Percentiles rank a stretch among this genome's conserved stretches.
These are phyloP conservation scores for Myxocyprinus asiaticus DNA, from an alignment of 2,113 vertebrate species.

Conservation along the genomic window DNA sequence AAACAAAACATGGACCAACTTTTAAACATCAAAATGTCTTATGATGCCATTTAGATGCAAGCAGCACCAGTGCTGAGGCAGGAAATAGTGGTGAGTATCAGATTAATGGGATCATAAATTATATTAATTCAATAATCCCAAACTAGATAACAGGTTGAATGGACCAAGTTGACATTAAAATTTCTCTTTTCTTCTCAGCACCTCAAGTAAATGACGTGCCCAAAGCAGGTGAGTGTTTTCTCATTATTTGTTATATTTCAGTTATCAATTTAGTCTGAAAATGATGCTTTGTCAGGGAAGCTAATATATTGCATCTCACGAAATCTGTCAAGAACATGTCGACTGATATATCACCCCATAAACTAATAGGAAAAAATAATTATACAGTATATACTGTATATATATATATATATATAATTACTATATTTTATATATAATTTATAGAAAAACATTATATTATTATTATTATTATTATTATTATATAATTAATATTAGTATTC, in stretches of 20 bases:
- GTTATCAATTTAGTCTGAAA: too few relatives aligned
- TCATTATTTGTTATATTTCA: neutral
- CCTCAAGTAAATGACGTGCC: slow-evolving; percentile 61
- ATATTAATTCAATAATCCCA: neutral
- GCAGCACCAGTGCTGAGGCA: slow-evolving; percentile 68
- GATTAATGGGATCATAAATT: neutral
- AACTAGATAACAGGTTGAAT: neutral
- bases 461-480: too few relatives aligned
- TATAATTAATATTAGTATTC: too few relatives aligned
- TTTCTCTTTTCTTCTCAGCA: slow-evolving; percentile 43
- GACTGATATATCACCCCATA: too few relatives aligned
- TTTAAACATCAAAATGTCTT: neutral
- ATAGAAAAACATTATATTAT: too few relatives aligned
- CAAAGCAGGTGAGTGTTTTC: slow-evolving; percentile 57
- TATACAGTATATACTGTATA: too few relatives aligned
- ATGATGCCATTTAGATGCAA: slow-evolving; percentile 55
- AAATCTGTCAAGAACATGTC: too few relatives aligned
- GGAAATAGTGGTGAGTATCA: slow-evolving; percentile 59
- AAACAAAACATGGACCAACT: neutral
- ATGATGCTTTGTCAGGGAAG: too few relatives aligned
- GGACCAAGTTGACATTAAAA: neutral
- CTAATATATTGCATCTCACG: too few relatives aligned
- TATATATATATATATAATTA: too few relatives aligned
- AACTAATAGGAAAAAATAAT: too few relatives aligned
- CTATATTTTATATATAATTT: too few relatives aligned